A percentile compares a stretch with the other conserved stretches of the same genome.
These are phyloP conservation scores for Acyrthosiphon pisum DNA, from an alignment of 1,140 invertebrate species.

Conservation along the genomic window DNA sequence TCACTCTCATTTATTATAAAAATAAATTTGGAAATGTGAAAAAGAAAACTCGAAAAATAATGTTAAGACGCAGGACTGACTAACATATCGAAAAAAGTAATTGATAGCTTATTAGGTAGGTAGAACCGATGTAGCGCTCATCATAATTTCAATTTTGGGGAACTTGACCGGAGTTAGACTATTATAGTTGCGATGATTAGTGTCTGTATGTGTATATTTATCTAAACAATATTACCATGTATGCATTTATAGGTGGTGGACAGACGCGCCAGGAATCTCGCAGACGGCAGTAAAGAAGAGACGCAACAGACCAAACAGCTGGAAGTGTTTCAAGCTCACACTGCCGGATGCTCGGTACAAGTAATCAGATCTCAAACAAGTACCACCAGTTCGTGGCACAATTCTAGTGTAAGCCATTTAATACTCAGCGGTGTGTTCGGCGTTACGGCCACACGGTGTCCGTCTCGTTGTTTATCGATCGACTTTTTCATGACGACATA, in stretches of 20 bases:
- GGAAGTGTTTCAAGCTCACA: constrained; percentile 64
- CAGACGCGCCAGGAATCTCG: constrained; percentile 65
- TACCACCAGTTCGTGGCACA: constrained; percentile 61
- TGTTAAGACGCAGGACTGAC: not conserved
- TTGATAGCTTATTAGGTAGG: not conserved
- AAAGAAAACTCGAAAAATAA: not conserved
- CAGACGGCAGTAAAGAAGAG: constrained; percentile 63
- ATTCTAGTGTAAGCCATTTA: constrained; percentile 58
- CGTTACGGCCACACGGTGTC: not conserved
- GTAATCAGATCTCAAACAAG: constrained; percentile 63
- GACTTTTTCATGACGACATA: not conserved
- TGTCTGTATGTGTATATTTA: no score
- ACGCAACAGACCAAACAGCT: constrained; percentile 63
- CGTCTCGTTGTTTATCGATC: not conserved
- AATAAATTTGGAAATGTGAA: no score
- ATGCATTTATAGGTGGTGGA: constrained; percentile 65
- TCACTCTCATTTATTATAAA: no score
- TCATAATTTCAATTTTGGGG: not conserved
- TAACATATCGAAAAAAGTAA: not conserved
- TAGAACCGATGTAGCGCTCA: not conserved
- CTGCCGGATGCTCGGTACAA: constrained; percentile 63
- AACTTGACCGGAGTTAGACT: not conserved
- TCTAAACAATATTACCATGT: not conserved
- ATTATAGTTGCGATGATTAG: not conserved
- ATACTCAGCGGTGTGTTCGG: not conserved